Percentiles rank a stretch among this genome's conserved stretches.
Evolutionary conservation across 2,113 vertebrate species (phyloP).

Genomic region (Paramormyrops kingsleyae): DNA sequence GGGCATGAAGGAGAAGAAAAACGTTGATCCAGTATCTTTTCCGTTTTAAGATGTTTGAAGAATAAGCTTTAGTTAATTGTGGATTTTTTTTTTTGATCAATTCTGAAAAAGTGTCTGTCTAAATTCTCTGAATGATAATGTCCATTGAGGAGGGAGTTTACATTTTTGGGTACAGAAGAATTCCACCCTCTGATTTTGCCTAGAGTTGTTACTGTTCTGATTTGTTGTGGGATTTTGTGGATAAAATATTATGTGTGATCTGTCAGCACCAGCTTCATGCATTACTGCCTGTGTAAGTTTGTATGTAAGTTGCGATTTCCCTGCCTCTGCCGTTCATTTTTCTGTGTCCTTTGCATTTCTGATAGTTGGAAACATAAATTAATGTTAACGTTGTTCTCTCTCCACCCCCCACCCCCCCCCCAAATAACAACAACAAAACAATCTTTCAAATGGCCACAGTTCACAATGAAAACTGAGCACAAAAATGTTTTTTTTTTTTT

Average conservation of each 20-base stretch:
- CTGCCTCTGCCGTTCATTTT: not conserved
- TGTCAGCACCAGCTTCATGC: not conserved
- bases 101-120: not conserved
- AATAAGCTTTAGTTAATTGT: not conserved
- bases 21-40: not conserved
- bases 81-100: not conserved
- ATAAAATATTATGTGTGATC: not conserved
- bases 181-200: not conserved
- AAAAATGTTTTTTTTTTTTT: not conserved
- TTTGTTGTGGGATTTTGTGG: not conserved
- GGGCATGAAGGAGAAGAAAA: not conserved
- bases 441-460: not conserved
- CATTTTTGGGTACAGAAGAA: not conserved
- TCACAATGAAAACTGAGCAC: not conserved
- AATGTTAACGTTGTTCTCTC: not conserved
- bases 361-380: not conserved
- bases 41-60: not conserved
- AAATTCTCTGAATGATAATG: not conserved
- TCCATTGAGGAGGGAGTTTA: not conserved
- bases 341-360: not conserved
- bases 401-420: too few relatives aligned
- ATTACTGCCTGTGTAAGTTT: not conserved
- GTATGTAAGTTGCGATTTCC: not conserved
- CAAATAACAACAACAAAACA: too few relatives aligned
- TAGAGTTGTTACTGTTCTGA: not conserved